Percentiles rank a stretch among this genome's conserved stretches.
Evolutionary conservation across 2,888 invertebrate species (phyloP).

Genomic region (Therioaphis trifolii): DNA sequence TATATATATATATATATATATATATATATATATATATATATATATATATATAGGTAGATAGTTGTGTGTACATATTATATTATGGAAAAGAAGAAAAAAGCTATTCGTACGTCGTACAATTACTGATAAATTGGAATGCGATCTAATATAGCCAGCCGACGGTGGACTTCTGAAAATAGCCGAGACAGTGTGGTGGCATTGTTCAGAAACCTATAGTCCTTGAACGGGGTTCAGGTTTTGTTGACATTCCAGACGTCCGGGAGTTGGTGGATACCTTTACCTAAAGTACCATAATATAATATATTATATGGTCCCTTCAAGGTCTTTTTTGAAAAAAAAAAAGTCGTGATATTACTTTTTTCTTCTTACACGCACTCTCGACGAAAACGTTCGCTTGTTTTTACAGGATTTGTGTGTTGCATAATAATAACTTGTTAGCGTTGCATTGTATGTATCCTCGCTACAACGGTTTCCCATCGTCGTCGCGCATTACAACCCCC

Average conservation of each 20-base stretch:
- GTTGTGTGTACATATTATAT: neutral
- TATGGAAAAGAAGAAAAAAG: slow-evolving; percentile 45
- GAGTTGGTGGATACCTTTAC: slow-evolving; percentile 48
- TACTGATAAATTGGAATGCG: slow-evolving; percentile 60
- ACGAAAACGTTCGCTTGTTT: slow-evolving; percentile 43
- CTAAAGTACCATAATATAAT: slow-evolving; percentile 45
- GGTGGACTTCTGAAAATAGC: slow-evolving; percentile 54
- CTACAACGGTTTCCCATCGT: slow-evolving; percentile 7
- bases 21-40: neutral
- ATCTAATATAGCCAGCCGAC: slow-evolving; percentile 50
- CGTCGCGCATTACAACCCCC: slow-evolving; percentile 20
- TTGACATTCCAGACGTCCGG: slow-evolving; percentile 62
- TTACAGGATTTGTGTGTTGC: slow-evolving; percentile 45
- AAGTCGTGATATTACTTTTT: slow-evolving; percentile 52
- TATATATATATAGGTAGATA: neutral
- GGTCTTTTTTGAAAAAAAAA: slow-evolving; percentile 55
- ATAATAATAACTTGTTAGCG: slow-evolving; percentile 49
- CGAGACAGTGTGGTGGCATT: slow-evolving; percentile 57
- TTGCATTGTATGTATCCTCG: neutral
- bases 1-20: too few relatives aligned
- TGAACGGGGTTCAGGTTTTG: slow-evolving; percentile 63
- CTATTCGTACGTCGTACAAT: slow-evolving; percentile 39
- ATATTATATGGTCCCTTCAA: slow-evolving; percentile 57
- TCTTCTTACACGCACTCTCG: neutral
- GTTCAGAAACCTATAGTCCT: slow-evolving; percentile 59